Percentiles rank a stretch among this genome's conserved stretches.
Evolutionary conservation across 2,797 vertebrate genomes (phyloP).

Genomic region (Mycteria americana): DNA sequence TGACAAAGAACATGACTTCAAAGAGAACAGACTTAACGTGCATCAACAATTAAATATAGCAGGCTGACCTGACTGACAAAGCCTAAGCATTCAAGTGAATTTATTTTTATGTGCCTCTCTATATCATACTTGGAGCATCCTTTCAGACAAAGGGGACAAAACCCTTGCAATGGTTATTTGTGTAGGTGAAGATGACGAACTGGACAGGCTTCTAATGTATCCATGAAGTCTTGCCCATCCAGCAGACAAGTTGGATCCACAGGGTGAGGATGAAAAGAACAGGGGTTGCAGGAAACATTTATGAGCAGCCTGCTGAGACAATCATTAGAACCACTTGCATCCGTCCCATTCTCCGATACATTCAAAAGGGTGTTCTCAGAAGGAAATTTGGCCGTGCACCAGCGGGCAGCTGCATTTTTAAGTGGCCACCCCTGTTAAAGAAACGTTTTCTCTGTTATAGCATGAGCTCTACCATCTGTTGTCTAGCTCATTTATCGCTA

Average conservation of each 20-base stretch:
- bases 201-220: neutral
- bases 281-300: neutral
- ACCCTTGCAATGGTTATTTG: neutral
- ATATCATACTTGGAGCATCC: neutral
- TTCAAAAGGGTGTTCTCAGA: neutral
- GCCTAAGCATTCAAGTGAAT: neutral
- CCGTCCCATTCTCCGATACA: neutral
- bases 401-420: conserved; percentile 25
- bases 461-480: conserved; percentile 41
- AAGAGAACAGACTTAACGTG: neutral
- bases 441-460: neutral
- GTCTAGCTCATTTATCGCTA: conserved; percentile 18
- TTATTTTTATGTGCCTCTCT: neutral
- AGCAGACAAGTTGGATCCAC: neutral
- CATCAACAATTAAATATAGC: neutral
- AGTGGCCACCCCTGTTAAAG: conserved; percentile 16
- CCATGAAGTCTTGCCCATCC: neutral
- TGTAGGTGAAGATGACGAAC: neutral
- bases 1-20: neutral
- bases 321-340: neutral
- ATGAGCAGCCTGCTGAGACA: neutral
- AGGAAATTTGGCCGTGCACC: neutral
- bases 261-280: neutral
- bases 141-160: neutral
- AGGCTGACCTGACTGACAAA: neutral